Base-by-base conservation (phyloP, 2,888 invertebrate species). In the Apodemia zela region DNA sequence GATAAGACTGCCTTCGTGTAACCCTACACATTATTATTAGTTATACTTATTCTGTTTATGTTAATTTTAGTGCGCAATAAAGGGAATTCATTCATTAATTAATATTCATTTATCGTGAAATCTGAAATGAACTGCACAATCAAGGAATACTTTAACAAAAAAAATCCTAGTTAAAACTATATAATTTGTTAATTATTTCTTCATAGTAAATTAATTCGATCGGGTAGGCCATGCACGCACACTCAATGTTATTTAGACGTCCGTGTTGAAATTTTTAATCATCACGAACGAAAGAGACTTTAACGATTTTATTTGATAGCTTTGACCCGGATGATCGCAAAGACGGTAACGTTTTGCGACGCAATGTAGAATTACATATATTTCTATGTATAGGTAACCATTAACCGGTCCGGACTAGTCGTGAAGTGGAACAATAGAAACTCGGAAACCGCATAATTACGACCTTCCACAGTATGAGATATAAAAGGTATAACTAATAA, bases 341-440 rank as follows among this genome's bases (percentile, higher is more conserved):
- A 71, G 71, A 71, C 69, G 77, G 74, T 79, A 72, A 71, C 76
- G 75, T 79, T 81, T 76, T 68, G 78, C 76, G 77, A 78, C 73
- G 75, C 77, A 81, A 77, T 76, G 75, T 73, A 73, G 73, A 78
- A 65, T 54, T 62, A 67, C 66, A 65, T 66, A 51, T 68, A 78
- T 76, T 57, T 57, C 25, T 57, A 57, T 77, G 77, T 80, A 76
- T 75, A 29, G 4, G 3, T 4, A 33, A 33, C 33, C 10, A 33
- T 33, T 33, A 84, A 87, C 85, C 82, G 82, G 84, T 83, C 77
- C 72, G 73, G 68, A 80, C 76, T 71, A 72, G 70, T 66, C 71
- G 74, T 79, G 80, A 87, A 86, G 85, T 86, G 73, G 86, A 78
- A 75, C 87, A 81, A 81, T 84, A 87, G 85, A 87, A 87, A 88